Evolutionary conservation across 2,888 invertebrate species (phyloP).

Genomic region (Myopa tessellatipennis): DNA sequence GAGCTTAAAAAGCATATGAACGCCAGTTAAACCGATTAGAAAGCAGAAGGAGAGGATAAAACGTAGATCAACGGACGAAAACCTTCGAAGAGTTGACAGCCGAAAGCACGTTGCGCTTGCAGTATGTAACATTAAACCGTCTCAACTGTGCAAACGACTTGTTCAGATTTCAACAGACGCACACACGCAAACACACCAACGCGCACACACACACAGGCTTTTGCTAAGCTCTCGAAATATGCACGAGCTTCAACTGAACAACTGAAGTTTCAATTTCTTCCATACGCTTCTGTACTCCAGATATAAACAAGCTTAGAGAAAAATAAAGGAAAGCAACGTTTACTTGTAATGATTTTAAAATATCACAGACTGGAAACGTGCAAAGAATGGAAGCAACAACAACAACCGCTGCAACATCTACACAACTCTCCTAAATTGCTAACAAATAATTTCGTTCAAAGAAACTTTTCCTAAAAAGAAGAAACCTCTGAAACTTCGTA

Average conservation of each 20-base stretch:
- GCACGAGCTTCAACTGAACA: not conserved
- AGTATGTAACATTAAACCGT: not conserved
- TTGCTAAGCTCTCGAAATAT: not conserved
- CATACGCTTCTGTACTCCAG: too few species aligned
- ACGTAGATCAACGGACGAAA: not conserved
- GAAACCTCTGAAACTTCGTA: not conserved
- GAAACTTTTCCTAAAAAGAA: not conserved
- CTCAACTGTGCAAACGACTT: not conserved
- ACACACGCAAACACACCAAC: not conserved
- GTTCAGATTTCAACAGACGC: not conserved
- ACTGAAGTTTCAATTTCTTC: not conserved
- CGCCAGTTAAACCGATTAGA: slow-evolving; percentile 29
- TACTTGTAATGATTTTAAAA: too few species aligned
- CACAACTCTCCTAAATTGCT: too few species aligned
- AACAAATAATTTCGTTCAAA: too few species aligned
- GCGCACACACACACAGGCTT: not conserved
- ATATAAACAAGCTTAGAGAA: too few species aligned
- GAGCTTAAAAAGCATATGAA: not conserved
- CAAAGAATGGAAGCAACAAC: too few species aligned
- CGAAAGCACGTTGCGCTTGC: not conserved
- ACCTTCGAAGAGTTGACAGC: not conserved
- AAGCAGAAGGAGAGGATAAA: slow-evolving; percentile 1
- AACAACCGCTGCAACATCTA: too few species aligned
- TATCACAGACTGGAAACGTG: too few species aligned
- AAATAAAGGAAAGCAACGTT: too few species aligned